Conservation (phyloP, 2,888 invertebrate species). For the Amphiduros pacificus region DNA sequence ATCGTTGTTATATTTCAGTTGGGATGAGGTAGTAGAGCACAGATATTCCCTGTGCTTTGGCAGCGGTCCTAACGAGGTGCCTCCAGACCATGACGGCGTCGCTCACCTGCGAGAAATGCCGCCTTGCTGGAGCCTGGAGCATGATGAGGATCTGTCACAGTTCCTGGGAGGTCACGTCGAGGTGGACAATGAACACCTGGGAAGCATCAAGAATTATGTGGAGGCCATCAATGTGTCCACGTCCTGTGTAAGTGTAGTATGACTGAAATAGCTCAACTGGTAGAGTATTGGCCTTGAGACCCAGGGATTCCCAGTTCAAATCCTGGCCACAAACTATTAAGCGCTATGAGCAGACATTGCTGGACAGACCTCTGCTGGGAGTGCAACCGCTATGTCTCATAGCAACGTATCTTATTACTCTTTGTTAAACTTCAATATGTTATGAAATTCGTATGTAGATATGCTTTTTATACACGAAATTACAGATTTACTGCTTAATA, state of each 20-base stretch:
- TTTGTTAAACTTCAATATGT: no score
- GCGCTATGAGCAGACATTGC: no score
- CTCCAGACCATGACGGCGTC: conserved; percentile 44
- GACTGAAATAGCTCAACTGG: no score
- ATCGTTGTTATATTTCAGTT: conserved; percentile 33
- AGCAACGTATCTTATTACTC: no score
- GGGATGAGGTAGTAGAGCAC: conserved; percentile 49
- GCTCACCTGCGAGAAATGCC: conserved; percentile 39
- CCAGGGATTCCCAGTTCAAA: no score
- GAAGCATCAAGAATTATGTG: conserved; percentile 53
- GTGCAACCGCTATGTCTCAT: no score
- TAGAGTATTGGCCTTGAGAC: conserved; percentile 25
- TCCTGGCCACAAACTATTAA: no score
- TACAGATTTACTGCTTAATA: no score
- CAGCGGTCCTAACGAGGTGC: conserved; percentile 30
- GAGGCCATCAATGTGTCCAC: conserved; percentile 56
- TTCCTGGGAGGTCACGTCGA: conserved; percentile 50
- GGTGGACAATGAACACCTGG: conserved; percentile 49
- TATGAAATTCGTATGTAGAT: no score
- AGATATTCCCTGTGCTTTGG: conserved; percentile 42
- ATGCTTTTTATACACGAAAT: no score
- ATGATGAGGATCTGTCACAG: conserved; percentile 53
- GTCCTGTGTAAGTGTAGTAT: conserved; percentile 50
- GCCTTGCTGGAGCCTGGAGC: conserved; percentile 49
- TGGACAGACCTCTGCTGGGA: no score